Conservation (phyloP, 2,888 invertebrate genomes). For the Micoletzkya japonica region DNA sequence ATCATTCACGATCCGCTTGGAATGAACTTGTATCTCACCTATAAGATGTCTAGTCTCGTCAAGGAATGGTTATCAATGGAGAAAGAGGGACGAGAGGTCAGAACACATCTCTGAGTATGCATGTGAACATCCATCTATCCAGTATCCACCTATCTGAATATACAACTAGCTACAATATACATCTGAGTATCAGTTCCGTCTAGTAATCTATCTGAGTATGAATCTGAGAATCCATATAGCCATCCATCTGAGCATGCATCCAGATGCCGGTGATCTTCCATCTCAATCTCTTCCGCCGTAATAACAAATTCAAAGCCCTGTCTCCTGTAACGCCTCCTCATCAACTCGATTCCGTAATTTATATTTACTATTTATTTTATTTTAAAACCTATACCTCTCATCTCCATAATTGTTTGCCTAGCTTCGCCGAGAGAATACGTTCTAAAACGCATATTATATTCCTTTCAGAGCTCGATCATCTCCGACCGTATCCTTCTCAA, state of each 20-base stretch:
- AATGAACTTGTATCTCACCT: constrained; percentile 18
- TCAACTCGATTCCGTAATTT: too few species aligned
- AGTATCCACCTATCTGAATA: background rate
- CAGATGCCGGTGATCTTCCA: constrained; percentile 25
- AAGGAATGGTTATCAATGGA: constrained; percentile 25
- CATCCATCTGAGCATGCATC: background rate
- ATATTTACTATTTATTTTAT: too few species aligned
- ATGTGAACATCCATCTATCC: background rate
- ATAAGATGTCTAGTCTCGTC: background rate
- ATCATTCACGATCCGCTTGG: constrained; percentile 15
- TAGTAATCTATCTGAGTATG: too few species aligned
- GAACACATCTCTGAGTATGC: background rate
- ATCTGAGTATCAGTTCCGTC: too few species aligned
- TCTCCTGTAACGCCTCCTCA: background rate
- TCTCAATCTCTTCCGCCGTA: constrained; percentile 27
- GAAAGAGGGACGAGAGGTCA: constrained; percentile 20
- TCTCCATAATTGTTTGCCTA: too few species aligned
- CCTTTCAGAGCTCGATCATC: too few species aligned
- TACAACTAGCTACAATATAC: background rate
- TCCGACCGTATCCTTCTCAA: too few species aligned
- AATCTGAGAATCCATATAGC: too few species aligned
- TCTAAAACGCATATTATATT: too few species aligned
- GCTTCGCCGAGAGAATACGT: too few species aligned
- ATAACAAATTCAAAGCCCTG: background rate
- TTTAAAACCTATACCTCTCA: too few species aligned